phyloP scores from a whole-genome alignment of 2,113 vertebrate genomes.

The Ceratotherium simum region DNA sequence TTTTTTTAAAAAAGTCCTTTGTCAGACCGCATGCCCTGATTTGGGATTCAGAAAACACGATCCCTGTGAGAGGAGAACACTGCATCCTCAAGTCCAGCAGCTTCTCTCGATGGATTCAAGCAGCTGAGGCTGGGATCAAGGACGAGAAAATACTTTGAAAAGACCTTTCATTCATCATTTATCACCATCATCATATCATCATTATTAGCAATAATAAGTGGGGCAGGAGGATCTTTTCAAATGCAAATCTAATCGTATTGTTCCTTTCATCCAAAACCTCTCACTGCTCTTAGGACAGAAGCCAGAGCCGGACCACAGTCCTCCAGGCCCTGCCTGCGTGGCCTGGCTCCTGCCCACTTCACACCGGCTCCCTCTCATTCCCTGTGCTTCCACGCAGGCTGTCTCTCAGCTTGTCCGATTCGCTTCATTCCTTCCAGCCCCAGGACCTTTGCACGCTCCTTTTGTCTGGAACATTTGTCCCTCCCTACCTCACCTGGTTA shows the following conservation, averaged over 20 bases:
- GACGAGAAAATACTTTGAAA: slow-evolving; percentile 9
- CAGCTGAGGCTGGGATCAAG: background rate
- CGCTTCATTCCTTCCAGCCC: background rate
- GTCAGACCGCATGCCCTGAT: background rate
- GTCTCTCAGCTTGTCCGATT: background rate
- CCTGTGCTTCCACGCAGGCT: background rate
- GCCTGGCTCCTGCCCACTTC: background rate
- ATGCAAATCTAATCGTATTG: slow-evolving; percentile 3
- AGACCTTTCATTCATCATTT: background rate
- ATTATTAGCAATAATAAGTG: slow-evolving; percentile 40
- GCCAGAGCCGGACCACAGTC: background rate
- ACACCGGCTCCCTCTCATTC: background rate
- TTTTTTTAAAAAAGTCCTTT: background rate
- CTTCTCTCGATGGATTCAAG: background rate
- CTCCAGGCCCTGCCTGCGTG: background rate
- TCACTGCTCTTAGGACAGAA: background rate
- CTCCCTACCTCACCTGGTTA: background rate
- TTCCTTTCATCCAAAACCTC: background rate
- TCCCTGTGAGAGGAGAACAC: background rate
- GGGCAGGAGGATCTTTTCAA: background rate
- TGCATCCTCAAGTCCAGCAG: background rate
- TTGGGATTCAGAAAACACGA: slow-evolving; percentile 27
- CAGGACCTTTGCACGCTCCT: background rate
- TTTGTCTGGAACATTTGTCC: background rate
- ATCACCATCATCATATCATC: slow-evolving; percentile 21